A percentile compares a stretch with the other conserved stretches of the same genome.
Conservation (phyloP, 2,797 vertebrate genomes). For the Acrossocheilus wenchowensis region DNA sequence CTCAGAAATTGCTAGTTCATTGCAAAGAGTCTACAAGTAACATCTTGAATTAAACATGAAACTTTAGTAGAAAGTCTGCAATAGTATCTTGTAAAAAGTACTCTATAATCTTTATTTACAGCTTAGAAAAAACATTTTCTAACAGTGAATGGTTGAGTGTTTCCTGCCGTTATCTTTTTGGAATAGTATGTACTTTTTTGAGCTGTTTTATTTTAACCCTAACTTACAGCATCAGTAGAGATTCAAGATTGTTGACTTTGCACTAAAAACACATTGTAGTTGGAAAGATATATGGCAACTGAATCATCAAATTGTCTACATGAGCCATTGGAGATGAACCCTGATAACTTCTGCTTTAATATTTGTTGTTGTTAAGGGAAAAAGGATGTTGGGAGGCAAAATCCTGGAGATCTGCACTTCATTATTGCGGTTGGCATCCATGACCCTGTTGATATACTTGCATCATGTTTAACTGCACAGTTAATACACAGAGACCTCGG, state of each 20-base stretch:
- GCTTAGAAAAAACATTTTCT: background rate
- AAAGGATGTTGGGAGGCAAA: background rate
- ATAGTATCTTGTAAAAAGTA: background rate
- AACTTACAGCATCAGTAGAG: background rate
- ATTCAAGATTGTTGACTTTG: background rate
- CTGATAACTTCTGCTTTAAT: background rate
- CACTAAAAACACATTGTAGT: background rate
- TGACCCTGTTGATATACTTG: constrained; percentile 1
- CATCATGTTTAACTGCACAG: constrained; percentile 27
- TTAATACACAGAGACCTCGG: background rate
- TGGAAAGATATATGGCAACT: background rate
- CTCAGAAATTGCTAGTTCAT: background rate
- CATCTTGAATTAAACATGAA: background rate
- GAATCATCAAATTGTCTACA: background rate
- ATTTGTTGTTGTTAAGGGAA: background rate
- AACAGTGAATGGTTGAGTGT: background rate
- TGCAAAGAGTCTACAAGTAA: background rate
- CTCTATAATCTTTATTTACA: background rate
- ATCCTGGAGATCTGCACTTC: background rate
- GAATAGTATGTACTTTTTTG: background rate
- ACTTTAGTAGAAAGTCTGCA: background rate
- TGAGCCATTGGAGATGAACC: background rate
- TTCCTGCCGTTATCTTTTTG: background rate
- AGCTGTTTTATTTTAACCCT: background rate
- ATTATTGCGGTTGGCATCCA: background rate